Evolutionary conservation across 2,113 vertebrate genomes (phyloP), one percentile per base, ranked within the genome.

Genomic region (Neofelis nebulosa): DNA sequence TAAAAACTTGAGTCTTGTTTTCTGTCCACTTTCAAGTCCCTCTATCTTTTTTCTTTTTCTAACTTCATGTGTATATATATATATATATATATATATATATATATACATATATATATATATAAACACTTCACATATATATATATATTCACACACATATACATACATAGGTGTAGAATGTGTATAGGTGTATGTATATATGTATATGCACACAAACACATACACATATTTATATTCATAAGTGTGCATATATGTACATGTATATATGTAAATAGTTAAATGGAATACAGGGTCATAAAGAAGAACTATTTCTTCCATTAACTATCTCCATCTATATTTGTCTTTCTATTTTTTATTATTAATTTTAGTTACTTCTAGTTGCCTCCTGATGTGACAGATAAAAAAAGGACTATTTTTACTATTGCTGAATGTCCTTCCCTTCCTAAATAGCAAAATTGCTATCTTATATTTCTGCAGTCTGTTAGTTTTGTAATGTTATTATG

Each of bases 1-100:
- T 38, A 80, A 86, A 93, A 95, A 69, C 63, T 50, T n/a, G 4
- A 71, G 50, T 61, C 25, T 88, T 63, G n/a, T 52, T 61, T 91
- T 87, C 5, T 33, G 12, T 50, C 2, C 16, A 55, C 14, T 89
- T 92, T 45, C 25, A 48, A 38, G 14, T 10, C 74, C 1, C 14
- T 61, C 25, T 63, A 38, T 80, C 80, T 55, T 79, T 31, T 52
- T 71, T 68, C 25, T 65, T 79, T 74, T 18, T 27, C 7, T 68
- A 55, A 13, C 13, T 19, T 74, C 29, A 41, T 0, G 36, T 15
- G 33, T 71, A 16, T 65, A 4, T 55, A 23, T 68, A 41, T 27
- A 13, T 6, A n/a, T 7, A 2, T 48, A 73, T 33, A 15, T 31
- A 31, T 5, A 12, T 23, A 14, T 38, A 36, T 0, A 50, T 23